Conservation (phyloP, 2,113 vertebrate genomes). For the Corythoichthys intestinalis region DNA sequence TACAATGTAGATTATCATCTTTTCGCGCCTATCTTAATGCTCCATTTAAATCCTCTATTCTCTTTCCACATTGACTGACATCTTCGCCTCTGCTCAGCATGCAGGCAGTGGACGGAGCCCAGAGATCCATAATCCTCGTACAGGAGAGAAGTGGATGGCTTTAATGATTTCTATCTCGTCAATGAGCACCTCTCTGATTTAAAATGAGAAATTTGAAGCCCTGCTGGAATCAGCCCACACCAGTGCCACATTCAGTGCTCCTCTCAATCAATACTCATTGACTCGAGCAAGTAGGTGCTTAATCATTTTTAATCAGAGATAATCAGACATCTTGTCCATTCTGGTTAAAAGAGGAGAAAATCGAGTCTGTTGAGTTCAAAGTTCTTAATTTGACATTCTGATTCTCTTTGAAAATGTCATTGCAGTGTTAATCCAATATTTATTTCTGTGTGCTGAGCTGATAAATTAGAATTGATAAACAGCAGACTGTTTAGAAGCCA, state of each 20-base stretch:
- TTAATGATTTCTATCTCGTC: slow-evolving; percentile 74
- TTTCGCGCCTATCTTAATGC: slow-evolving; percentile 28
- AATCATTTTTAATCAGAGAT: slow-evolving; percentile 81
- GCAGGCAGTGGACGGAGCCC: slow-evolving; percentile 52
- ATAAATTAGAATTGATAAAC: slow-evolving; percentile 11
- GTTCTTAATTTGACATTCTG: slow-evolving; percentile 52
- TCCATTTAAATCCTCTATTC: slow-evolving; percentile 48
- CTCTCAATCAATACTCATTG: slow-evolving; percentile 72
- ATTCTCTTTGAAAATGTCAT: slow-evolving; percentile 48
- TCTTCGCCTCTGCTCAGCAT: slow-evolving; percentile 57
- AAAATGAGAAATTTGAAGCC: slow-evolving; percentile 70
- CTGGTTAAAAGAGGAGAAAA: slow-evolving; percentile 58
- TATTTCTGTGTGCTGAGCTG: slow-evolving; percentile 4
- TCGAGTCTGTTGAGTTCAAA: slow-evolving; percentile 53
- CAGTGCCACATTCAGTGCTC: slow-evolving; percentile 64
- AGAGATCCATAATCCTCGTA: slow-evolving; percentile 67
- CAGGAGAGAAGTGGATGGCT: slow-evolving; percentile 65
- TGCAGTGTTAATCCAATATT: slow-evolving; percentile 36
- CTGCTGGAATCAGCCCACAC: slow-evolving; percentile 61
- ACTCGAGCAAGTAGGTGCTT: slow-evolving; percentile 74
- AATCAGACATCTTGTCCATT: slow-evolving; percentile 77
- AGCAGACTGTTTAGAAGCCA: slow-evolving; percentile 20
- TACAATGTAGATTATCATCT: slow-evolving; percentile 43
- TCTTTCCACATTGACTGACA: slow-evolving; percentile 47
- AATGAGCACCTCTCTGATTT: slow-evolving; percentile 71